Evolutionary conservation across 2,888 invertebrate species (phyloP).

Genomic region (Tetragonisca angustula): DNA sequence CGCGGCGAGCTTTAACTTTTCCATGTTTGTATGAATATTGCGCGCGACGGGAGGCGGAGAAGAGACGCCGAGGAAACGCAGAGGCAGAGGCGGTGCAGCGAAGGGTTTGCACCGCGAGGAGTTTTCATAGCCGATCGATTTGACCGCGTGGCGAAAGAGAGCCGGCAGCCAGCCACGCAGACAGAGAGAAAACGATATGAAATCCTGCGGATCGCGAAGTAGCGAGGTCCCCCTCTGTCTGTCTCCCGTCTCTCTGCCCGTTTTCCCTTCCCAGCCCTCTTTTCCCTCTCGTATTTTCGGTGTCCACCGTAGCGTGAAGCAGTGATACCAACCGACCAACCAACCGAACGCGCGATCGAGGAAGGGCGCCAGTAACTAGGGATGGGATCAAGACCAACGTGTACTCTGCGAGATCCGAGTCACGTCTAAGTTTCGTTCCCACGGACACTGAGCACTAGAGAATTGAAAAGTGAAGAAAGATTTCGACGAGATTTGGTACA

Average conservation of each 20-base stretch:
- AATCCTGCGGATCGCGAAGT: conserved; percentile 65
- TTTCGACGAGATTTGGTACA: too few relatives aligned
- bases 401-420: too few relatives aligned
- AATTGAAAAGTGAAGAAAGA: too few relatives aligned
- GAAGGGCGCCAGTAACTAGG: conserved; percentile 19
- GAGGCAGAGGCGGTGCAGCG: conserved; percentile 1
- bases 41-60: background rate
- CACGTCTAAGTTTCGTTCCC: too few relatives aligned
- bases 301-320: conserved; percentile 77
- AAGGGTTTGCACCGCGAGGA: conserved; percentile 21
- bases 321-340: conserved; percentile 78
- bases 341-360: conserved; percentile 67
- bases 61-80: background rate
- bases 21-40: conserved; percentile 21
- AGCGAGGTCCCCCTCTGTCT: conserved; percentile 59
- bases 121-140: conserved; percentile 71
- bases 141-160: conserved; percentile 47
- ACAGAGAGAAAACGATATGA: conserved; percentile 23
- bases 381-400: too few relatives aligned
- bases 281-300: conserved; percentile 75
- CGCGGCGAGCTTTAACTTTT: background rate
- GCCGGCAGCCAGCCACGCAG: conserved; percentile 25
- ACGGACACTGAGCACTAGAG: too few relatives aligned
- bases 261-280: conserved; percentile 33
- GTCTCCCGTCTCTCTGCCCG: conserved; percentile 21